Evolutionary conservation across 2,888 invertebrate species (phyloP).

Genomic region (Plusia festucae): DNA sequence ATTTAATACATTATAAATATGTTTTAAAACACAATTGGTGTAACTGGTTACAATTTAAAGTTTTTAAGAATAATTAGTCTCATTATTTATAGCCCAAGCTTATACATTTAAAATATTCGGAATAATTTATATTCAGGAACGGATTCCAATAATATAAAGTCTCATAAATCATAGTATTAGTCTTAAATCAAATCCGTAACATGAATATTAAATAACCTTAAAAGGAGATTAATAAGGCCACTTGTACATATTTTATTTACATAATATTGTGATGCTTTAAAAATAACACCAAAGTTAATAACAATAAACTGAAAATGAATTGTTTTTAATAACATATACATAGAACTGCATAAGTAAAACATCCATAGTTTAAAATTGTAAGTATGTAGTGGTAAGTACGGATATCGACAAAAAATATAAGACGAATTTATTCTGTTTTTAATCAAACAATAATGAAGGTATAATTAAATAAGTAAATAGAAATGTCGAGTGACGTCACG

Average conservation of each 20-base stretch:
- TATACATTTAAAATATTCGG: conserved; percentile 1
- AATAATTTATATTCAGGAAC: neutral
- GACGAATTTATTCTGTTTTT: no score
- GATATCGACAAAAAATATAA: no score
- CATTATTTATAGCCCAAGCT: conserved; percentile 7
- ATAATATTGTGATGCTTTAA: no score
- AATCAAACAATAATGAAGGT: no score
- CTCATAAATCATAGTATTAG: neutral
- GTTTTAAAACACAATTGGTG: neutral
- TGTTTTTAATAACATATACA: no score
- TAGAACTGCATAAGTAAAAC: no score
- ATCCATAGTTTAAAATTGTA: no score
- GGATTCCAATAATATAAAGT: neutral
- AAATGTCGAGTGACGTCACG: no score
- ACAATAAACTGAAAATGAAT: no score
- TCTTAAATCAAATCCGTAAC: neutral
- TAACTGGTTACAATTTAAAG: conserved; percentile 5
- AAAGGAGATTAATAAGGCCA: conserved; percentile 26
- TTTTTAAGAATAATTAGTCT: conserved; percentile 40
- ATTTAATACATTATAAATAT: neutral
- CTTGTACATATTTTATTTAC: neutral
- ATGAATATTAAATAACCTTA: conserved; percentile 1
- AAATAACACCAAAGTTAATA: no score
- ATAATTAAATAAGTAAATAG: no score
- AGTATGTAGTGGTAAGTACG: no score